phyloP scores from a whole-genome alignment of 2,888 invertebrate genomes.

The Apantesis nais region DNA sequence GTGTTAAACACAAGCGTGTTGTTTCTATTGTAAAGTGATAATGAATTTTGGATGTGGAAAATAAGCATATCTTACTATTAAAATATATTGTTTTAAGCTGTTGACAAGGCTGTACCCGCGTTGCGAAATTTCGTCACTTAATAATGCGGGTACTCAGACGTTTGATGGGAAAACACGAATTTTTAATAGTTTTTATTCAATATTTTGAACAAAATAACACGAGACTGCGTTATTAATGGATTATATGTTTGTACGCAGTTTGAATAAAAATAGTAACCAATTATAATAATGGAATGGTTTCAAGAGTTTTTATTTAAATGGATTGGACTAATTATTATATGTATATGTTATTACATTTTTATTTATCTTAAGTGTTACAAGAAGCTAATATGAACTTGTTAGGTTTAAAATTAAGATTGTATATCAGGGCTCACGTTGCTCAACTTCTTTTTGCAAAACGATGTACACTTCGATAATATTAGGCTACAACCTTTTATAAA shows the following conservation, averaged over 20 bases:
- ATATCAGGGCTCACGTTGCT: conserved; percentile 18
- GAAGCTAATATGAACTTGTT: conserved; percentile 12
- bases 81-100: conserved; percentile 30
- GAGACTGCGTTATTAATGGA: conserved; percentile 34
- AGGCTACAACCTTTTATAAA: background rate
- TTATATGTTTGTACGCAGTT: conserved; percentile 42
- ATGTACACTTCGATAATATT: conserved; percentile 2
- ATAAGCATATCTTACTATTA: conserved; percentile 70
- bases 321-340: conserved; percentile 21
- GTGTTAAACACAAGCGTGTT: conserved; percentile 81
- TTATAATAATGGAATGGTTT: conserved; percentile 18
- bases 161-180: conserved; percentile 23
- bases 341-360: conserved; percentile 16
- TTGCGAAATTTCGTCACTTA: conserved; percentile 6
- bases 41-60: conserved; percentile 56
- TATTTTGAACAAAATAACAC: conserved; percentile 40
- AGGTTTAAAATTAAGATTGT: conserved; percentile 7
- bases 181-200: conserved; percentile 35
- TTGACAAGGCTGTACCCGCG: conserved; percentile 3
- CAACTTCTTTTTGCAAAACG: conserved; percentile 21
- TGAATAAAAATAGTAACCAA: conserved; percentile 31
- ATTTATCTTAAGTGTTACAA: conserved; percentile 21
- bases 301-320: conserved; percentile 20
- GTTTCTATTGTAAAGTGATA: conserved; percentile 74
- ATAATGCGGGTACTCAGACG: conserved; percentile 6